phyloP scores from a whole-genome alignment of 2,888 invertebrate species.

The Anaspis maculata region DNA sequence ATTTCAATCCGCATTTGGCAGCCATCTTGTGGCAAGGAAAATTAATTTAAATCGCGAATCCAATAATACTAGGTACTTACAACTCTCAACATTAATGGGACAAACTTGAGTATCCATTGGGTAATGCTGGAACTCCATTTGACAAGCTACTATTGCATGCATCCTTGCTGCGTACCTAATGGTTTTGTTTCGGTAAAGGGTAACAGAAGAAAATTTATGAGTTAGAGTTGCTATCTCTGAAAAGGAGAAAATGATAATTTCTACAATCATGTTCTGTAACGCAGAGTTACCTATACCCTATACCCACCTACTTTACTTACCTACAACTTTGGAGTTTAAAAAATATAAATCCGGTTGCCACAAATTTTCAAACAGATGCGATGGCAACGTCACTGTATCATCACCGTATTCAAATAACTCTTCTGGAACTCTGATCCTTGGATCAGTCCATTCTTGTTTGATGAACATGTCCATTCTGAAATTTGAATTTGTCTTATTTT shows the following conservation, averaged over 20 bases:
- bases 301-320: too few relatives aligned
- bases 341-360: slow-evolving; percentile 86
- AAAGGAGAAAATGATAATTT: slow-evolving; percentile 18
- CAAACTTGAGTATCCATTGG: slow-evolving; percentile 83
- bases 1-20: too few relatives aligned
- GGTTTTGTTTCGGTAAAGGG: slow-evolving; percentile 70
- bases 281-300: slow-evolving; percentile 1
- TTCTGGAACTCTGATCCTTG: slow-evolving; percentile 64
- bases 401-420: slow-evolving; percentile 75
- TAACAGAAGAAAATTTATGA: slow-evolving; percentile 74
- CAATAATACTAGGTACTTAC: too few relatives aligned
- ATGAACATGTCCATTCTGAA: slow-evolving; percentile 78
- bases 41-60: too few relatives aligned
- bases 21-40: too few relatives aligned
- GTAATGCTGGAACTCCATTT: slow-evolving; percentile 80
- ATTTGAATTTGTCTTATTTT: slow-evolving; percentile 3
- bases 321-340: slow-evolving; percentile 76
- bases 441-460: slow-evolving; percentile 72
- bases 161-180: slow-evolving; percentile 72
- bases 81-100: slow-evolving; percentile 76
- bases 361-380: slow-evolving; percentile 74
- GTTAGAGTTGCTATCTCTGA: slow-evolving; percentile 74
- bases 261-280: too few relatives aligned
- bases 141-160: slow-evolving; percentile 79
- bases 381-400: slow-evolving; percentile 70